Evolutionary conservation across 2,113 vertebrate species (phyloP), one percentile per base, ranked within the genome.

Genomic region (Phalacrocorax pelagicus): DNA sequence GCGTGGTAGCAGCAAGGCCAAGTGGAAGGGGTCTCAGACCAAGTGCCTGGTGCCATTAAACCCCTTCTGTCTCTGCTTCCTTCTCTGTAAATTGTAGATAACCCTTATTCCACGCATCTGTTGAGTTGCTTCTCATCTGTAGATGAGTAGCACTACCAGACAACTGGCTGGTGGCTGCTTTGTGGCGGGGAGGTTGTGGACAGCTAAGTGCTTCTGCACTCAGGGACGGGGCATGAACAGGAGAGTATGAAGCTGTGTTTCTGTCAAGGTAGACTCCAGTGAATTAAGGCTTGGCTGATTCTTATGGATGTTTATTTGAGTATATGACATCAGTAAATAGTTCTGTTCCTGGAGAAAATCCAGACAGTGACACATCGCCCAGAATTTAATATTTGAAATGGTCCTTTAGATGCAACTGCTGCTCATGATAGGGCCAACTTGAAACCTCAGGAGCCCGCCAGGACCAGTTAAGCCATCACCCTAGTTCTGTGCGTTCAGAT

Each of bases 351-450:
- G 29, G 52, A 88, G 85, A 82, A 87, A 78, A 67, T 52, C 55
- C 75, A 38, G 46, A 70, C 49, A 62, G 79, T 81, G 89, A 90
- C 47, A 16, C 55, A 34, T 40, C 75, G 80, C 40, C 54, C 32
- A 69, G 85, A 97, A 79, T 66, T 89, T 83, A 78, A 88, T 91
- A 96, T 94, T 91, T 78, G 89, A 86, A 94, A 81, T 78, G 38
- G 72, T 78, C 67, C 66, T 96, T 92, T 96, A 81, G 80, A 61
- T 58, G 71, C 91, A 65, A 6, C 86, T 94, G 22, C 93, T 94
- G 61, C 61, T 85, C 59, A 19, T 42, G 44, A 36, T 79, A 44
- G 75, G 63, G 75, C 65, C 66, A 92, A 26, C 73, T 49, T 58
- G 58, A 72, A 61, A 32, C 86, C 85, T 75, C 38, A 47, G 44